Evolutionary conservation across 2,113 vertebrate genomes (phyloP).

Genomic region (Rhodinocichla rosea): DNA sequence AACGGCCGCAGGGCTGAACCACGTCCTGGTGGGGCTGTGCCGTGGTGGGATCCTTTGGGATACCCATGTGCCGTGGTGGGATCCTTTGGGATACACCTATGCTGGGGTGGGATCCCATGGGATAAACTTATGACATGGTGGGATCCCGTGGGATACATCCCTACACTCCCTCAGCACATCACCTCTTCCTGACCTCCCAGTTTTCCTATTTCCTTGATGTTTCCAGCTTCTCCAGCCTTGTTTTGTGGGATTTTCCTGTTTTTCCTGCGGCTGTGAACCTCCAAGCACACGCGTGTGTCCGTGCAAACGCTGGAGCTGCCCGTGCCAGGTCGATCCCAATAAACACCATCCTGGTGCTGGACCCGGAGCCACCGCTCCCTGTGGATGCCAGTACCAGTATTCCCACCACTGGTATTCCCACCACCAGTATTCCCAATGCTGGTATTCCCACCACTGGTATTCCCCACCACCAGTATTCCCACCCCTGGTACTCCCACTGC

Average conservation of each 20-base stretch:
- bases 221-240: fast-evolving
- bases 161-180: fast-evolving
- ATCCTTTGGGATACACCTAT: background rate
- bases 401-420: no score
- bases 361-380: fast-evolving
- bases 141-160: background rate
- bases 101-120: background rate
- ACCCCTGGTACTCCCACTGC: fast-evolving
- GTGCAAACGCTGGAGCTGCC: fast-evolving
- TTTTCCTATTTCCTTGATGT: background rate
- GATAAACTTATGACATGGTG: background rate
- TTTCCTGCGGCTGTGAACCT: no score
- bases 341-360: fast-evolving
- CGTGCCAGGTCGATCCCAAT: fast-evolving
- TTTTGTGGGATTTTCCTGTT: background rate
- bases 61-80: background rate
- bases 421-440: no score
- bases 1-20: fast-evolving
- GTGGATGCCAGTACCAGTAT: fast-evolving
- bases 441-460: background rate
- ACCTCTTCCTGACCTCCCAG: background rate
- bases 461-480: background rate
- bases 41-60: fast-evolving
- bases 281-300: fast-evolving
- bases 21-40: background rate